Conservation (phyloP, 2,113 vertebrate genomes). For the Microtus ochrogaster region DNA sequence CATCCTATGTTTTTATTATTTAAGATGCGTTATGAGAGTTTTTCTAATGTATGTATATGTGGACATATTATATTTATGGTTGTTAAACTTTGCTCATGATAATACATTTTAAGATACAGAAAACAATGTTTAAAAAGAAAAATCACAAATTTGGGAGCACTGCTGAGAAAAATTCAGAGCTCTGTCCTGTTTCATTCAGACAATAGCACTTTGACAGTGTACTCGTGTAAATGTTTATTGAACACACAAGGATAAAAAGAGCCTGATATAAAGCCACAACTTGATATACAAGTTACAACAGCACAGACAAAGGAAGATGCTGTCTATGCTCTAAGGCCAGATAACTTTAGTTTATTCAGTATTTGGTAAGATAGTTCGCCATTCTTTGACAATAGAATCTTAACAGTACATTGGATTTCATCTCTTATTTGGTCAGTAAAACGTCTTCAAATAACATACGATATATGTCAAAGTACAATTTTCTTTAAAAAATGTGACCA, state of each 20-base stretch:
- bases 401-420: background rate
- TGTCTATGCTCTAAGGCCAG: background rate
- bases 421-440: background rate
- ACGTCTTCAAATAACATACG: background rate
- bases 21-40: background rate
- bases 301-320: background rate
- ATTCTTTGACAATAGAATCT: background rate
- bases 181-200: background rate
- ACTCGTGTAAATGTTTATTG: background rate
- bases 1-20: background rate
- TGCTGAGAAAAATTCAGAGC: background rate
- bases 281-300: background rate
- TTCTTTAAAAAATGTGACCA: background rate
- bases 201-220: background rate
- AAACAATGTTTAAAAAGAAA: background rate
- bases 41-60: background rate
- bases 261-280: background rate
- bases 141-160: background rate
- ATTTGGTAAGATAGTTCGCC: background rate
- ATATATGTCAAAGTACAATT: background rate
- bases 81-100: background rate
- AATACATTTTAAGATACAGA: background rate
- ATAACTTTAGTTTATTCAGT: background rate
- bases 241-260: conserved; percentile 28
- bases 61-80: background rate